Conservation (phyloP, 2,888 invertebrate genomes). For the Dugesia japonica region DNA sequence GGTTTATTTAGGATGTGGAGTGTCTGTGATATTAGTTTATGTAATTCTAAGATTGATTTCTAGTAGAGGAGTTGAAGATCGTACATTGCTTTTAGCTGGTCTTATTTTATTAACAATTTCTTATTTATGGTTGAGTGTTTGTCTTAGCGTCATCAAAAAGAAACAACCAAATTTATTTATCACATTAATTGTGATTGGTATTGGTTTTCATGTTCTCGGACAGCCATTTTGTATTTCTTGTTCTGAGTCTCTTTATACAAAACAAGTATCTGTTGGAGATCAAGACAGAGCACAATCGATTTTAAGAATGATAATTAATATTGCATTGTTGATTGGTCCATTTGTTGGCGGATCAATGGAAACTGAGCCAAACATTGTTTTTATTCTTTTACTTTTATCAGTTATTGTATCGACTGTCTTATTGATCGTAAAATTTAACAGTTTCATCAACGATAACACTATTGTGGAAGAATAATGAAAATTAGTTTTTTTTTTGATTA, state of each 20-base stretch:
- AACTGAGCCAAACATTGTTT: slow-evolving; percentile 5
- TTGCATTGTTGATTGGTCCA: slow-evolving; percentile 31
- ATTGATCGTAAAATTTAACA: not conserved
- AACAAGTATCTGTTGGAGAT: slow-evolving; percentile 22
- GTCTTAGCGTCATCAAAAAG: not conserved
- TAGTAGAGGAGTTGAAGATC: slow-evolving; percentile 17
- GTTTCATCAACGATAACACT: not conserved
- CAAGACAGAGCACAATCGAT: slow-evolving; percentile 30
- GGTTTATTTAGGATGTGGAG: slow-evolving; percentile 31
- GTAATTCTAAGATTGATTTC: slow-evolving; percentile 24
- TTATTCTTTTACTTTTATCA: not conserved
- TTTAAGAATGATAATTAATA: slow-evolving; percentile 28
- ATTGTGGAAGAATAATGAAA: no score
- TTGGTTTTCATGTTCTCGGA: slow-evolving; percentile 34
- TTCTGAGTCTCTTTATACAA: slow-evolving; percentile 32
- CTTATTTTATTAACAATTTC: not conserved
- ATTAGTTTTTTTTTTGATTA: no score
- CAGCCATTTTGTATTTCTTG: slow-evolving; percentile 31
- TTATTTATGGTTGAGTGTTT: slow-evolving; percentile 24
- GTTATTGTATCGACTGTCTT: not conserved
- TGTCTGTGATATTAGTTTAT: slow-evolving; percentile 32
- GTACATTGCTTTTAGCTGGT: not conserved
- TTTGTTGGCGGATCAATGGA: slow-evolving; percentile 33
- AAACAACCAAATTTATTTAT: slow-evolving; percentile 27
- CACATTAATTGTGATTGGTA: slow-evolving; percentile 30